Percentiles rank a stretch among this genome's conserved stretches.
Evolutionary conservation across 2,888 invertebrate genomes (phyloP).

Genomic region (Aricia artaxerxes): DNA sequence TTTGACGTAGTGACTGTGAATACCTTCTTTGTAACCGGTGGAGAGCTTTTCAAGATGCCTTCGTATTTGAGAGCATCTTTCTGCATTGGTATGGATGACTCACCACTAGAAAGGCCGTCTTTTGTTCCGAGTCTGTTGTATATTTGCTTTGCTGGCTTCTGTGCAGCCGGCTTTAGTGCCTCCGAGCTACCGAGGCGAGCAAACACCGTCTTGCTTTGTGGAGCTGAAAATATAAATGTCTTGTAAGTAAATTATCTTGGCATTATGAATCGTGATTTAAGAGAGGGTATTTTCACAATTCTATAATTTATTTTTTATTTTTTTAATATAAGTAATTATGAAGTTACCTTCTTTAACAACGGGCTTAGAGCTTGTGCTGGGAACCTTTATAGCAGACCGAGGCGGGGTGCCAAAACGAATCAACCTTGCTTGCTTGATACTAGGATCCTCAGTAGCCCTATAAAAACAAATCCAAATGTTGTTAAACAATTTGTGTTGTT

Average conservation of each 20-base stretch:
- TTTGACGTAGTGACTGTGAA: constrained; percentile 63
- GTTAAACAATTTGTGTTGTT: neutral
- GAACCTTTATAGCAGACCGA: constrained; percentile 33
- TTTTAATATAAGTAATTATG: neutral
- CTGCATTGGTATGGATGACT: constrained; percentile 53
- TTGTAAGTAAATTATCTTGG: neutral
- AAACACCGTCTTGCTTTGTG: constrained; percentile 62
- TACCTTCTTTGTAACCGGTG: constrained; percentile 51
- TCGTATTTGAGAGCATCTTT: constrained; percentile 72
- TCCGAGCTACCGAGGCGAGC: constrained; percentile 67
- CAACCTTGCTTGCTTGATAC: constrained; percentile 58
- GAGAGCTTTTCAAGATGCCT: constrained; percentile 64
- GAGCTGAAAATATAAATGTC: constrained; percentile 37
- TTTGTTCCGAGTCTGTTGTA: constrained; percentile 68
- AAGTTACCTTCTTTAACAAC: constrained; percentile 57
- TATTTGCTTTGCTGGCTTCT: constrained; percentile 58
- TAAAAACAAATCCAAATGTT: constrained; percentile 11
- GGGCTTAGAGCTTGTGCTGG: constrained; percentile 31
- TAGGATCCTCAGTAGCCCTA: constrained; percentile 44
- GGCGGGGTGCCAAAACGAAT: constrained; percentile 57
- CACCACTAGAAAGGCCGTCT: constrained; percentile 35
- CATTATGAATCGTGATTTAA: neutral
- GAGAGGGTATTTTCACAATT: neutral
- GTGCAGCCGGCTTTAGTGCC: constrained; percentile 40
- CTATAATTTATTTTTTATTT: too few species aligned